phyloP scores from a whole-genome alignment of 2,888 invertebrate species.

The Magallana nippona region DNA sequence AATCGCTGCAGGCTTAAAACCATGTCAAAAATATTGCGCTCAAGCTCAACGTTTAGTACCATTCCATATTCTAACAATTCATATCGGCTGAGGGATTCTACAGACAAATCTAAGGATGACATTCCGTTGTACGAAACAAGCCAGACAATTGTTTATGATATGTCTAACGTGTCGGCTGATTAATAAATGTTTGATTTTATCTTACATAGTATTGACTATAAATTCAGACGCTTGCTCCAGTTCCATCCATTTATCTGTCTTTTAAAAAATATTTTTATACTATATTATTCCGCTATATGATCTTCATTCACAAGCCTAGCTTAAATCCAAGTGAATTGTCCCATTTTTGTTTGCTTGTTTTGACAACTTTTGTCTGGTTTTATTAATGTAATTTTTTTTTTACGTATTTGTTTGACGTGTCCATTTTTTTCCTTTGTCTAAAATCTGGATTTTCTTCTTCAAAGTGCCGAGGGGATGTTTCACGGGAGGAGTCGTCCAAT shows the following conservation, averaged over 20 bases:
- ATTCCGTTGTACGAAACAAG: conserved; percentile 25
- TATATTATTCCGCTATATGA: background rate
- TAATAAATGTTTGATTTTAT: background rate
- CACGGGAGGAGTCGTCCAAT: conserved; percentile 2
- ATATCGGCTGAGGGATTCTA: background rate
- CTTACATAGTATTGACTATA: too few species aligned
- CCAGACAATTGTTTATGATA: background rate
- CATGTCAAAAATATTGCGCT: conserved; percentile 43
- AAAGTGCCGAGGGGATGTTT: background rate
- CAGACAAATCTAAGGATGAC: conserved; percentile 36
- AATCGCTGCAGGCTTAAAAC: conserved; percentile 48
- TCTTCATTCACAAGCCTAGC: background rate
- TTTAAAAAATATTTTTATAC: background rate
- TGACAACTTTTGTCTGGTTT: background rate
- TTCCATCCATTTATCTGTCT: background rate
- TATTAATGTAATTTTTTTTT: background rate
- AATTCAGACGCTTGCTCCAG: too few species aligned
- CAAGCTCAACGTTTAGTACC: conserved; percentile 46
- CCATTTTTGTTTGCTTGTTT: background rate
- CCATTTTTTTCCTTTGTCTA: background rate
- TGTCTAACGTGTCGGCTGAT: background rate
- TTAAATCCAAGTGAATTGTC: background rate
- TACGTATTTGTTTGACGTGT: background rate
- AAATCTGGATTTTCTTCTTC: conserved; percentile 18
- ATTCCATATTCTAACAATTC: conserved; percentile 41